Base-by-base conservation (phyloP, 1,140 invertebrate species). In the Heliconius nattereri region DNA sequence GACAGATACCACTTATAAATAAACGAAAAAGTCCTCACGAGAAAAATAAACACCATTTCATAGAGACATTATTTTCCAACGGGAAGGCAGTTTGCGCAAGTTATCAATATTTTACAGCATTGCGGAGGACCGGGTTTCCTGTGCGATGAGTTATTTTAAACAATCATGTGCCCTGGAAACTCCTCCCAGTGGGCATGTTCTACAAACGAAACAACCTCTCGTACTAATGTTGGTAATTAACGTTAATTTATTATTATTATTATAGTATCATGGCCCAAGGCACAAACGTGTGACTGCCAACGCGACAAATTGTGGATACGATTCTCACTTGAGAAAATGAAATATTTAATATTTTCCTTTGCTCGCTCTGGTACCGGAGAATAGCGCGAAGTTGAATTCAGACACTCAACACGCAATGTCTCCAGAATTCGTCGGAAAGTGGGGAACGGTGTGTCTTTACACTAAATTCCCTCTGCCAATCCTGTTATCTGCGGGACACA, bases 31-130 rank as follows among this genome's bases (percentile, higher is more conserved):
- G 11, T 66, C 13, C 60, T 66, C 9, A 66, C 60, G 60, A 66
- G 60, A 5, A 29, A 66, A 66, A 66, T 66, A 66, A 66, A 66
- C 60, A 66, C 26, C 60, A 66, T 66, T 66, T 66, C 60, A 66
- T 66, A 66, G 3, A 66, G 23, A 66, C 26, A 66, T 66, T 66
- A 66, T 66, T 72, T 72, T 40, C 71, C 49, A 60, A 8, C 32
- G 19, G 32, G 29, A 76, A 76, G 40, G 23, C 37, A 76, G 23
- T 45, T 71, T 35, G 60, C 75, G 75, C 57, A 54, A 76, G n/a
- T 49, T 76, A 76, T 76, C 75, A 76, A 76, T 76, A 71, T 76
- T 76, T 76, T 76, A 70, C 75, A 54, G 75, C 75, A 76, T 70
- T 76, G 57, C 75, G 60, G 75, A 76, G 35, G 20, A 45, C 35